These are phyloP conservation scores for Balearica regulorum DNA, from an alignment of 2,797 vertebrate genomes.

Conservation along the genomic window DNA sequence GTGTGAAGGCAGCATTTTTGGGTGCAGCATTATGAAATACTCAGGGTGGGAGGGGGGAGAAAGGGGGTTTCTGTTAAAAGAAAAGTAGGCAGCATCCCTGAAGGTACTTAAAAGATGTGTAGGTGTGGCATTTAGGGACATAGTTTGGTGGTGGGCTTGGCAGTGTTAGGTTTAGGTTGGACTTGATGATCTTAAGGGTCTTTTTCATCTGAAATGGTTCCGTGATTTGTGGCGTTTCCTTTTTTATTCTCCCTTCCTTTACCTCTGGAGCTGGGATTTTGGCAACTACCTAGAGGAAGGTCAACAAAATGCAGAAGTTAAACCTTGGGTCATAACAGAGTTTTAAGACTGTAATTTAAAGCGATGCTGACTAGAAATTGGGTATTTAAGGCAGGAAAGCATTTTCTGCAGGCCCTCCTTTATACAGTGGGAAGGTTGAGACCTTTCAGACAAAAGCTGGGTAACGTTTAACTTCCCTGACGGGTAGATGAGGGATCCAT, in stretches of 20 bases:
- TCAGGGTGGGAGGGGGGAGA: neutral
- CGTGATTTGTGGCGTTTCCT: neutral
- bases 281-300: neutral
- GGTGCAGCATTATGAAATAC: neutral
- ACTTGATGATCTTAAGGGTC: accelerated
- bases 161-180: neutral
- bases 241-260: neutral
- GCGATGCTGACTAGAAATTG: neutral
- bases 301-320: neutral
- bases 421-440: neutral
- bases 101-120: neutral
- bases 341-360: neutral
- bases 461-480: neutral
- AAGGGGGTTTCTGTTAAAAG: neutral
- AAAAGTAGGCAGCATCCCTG: neutral
- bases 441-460: neutral
- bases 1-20: neutral
- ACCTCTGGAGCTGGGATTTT: neutral
- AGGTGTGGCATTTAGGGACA: accelerated
- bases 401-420: neutral
- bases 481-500: neutral
- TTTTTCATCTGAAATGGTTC: neutral
- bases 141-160: neutral
- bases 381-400: neutral
- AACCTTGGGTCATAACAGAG: neutral